Percentiles rank a stretch among this genome's conserved stretches.
These are phyloP conservation scores for Tympanuchus pallidicinctus DNA, from an alignment of 2,113 vertebrate species.

Conservation along the genomic window DNA sequence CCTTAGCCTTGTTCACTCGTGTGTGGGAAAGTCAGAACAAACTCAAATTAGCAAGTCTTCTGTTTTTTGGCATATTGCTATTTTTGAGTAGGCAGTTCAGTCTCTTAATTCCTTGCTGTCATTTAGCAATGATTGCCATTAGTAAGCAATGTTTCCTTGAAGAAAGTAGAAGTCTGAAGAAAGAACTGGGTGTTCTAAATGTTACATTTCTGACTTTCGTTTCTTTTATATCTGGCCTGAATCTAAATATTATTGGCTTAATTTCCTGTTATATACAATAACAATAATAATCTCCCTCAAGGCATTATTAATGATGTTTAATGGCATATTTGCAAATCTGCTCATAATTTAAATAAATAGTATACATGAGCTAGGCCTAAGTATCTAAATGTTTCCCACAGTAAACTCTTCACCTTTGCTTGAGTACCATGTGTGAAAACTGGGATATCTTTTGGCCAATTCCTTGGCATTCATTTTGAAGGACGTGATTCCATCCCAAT, in stretches of 20 bases:
- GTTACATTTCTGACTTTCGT: background rate
- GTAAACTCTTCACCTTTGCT: background rate
- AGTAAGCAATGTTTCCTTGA: background rate
- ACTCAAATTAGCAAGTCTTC: background rate
- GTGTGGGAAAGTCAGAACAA: background rate
- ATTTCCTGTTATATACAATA: background rate
- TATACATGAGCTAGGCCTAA: background rate
- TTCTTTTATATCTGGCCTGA: background rate
- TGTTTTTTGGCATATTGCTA: background rate
- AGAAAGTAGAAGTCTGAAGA: background rate
- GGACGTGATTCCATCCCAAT: background rate
- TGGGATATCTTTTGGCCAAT: background rate
- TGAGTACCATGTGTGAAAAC: background rate
- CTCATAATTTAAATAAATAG: background rate
- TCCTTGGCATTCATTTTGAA: background rate
- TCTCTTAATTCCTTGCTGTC: background rate
- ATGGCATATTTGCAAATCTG: background rate
- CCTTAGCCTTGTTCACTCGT: background rate
- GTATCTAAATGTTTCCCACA: background rate
- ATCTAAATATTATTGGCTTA: background rate
- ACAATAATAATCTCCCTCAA: background rate
- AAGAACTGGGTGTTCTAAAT: background rate
- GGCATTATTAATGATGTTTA: background rate
- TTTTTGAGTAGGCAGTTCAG: background rate
- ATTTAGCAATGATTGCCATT: background rate